These are phyloP conservation scores for Meganola albula DNA, from an alignment of 2,888 invertebrate genomes.

Conservation along the genomic window DNA sequence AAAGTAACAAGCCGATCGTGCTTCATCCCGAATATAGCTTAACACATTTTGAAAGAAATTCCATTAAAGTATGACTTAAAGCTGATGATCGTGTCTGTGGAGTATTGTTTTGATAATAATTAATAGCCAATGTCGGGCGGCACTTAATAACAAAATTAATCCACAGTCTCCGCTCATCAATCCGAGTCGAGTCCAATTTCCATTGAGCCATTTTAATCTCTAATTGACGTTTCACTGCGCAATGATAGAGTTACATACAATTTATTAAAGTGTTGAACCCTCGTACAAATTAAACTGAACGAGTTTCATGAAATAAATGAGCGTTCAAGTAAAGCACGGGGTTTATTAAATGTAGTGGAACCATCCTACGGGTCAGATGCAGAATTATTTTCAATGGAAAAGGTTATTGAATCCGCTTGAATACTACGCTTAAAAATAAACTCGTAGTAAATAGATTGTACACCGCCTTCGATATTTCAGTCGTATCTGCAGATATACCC, in stretches of 20 bases:
- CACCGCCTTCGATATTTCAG: no score
- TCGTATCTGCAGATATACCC: no score
- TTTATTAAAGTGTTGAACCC: slow-evolving; percentile 34
- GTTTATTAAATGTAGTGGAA: slow-evolving; percentile 20
- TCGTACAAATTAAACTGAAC: slow-evolving; percentile 25
- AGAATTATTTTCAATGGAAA: slow-evolving; percentile 8
- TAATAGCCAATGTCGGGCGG: slow-evolving; percentile 34
- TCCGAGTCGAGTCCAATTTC: slow-evolving; percentile 46
- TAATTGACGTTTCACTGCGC: slow-evolving; percentile 55
- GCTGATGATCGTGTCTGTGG: slow-evolving; percentile 31
- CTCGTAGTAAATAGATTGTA: no score
- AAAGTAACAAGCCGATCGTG: slow-evolving; percentile 22
- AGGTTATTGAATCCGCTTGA: no score
- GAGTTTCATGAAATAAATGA: slow-evolving; percentile 24
- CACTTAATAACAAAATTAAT: slow-evolving; percentile 47
- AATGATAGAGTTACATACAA: slow-evolving; percentile 41
- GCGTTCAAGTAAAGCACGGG: slow-evolving; percentile 16
- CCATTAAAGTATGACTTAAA: slow-evolving; percentile 37
- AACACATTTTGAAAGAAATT: slow-evolving; percentile 37
- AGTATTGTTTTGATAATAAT: slow-evolving; percentile 46
- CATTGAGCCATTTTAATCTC: slow-evolving; percentile 50
- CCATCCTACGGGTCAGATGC: slow-evolving; percentile 20
- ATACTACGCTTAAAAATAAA: no score
- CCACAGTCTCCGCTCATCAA: slow-evolving; percentile 45
- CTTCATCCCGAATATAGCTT: slow-evolving; percentile 27